These are phyloP conservation scores for Callosobruchus maculatus DNA, from an alignment of 2,888 invertebrate genomes.

Conservation along the genomic window DNA sequence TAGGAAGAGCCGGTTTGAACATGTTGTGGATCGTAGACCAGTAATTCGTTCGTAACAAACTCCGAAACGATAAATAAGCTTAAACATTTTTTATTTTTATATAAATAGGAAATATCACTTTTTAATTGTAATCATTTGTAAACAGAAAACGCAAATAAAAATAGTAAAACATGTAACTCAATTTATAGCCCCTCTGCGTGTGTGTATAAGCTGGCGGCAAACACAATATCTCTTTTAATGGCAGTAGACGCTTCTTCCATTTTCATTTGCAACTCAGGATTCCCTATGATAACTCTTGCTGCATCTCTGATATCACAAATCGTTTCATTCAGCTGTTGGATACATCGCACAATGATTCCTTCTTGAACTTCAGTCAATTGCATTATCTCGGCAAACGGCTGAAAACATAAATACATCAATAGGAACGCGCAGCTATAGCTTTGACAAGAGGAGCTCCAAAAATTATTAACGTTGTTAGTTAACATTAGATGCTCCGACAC, in stretches of 20 bases:
- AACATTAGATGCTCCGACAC: too few species aligned
- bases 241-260: constrained; percentile 92
- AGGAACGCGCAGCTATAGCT: too few species aligned
- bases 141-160: background rate
- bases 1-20: constrained; percentile 79
- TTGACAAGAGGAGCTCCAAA: too few species aligned
- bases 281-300: constrained; percentile 82
- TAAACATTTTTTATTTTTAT: background rate
- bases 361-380: constrained; percentile 91
- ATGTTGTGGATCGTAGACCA: constrained; percentile 70
- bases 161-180: background rate
- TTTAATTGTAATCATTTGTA: background rate
- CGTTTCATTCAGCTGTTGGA: constrained; percentile 92
- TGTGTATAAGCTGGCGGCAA: constrained; percentile 94
- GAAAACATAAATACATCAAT: constrained; percentile 18
- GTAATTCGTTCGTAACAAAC: constrained; percentile 11
- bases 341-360: constrained; percentile 95
- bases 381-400: constrained; percentile 93
- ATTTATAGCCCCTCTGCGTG: constrained; percentile 38
- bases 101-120: background rate
- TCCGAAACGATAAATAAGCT: constrained; percentile 8
- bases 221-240: constrained; percentile 96
- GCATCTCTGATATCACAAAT: constrained; percentile 87
- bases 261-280: constrained; percentile 85
- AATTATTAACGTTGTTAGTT: too few species aligned